Evolutionary conservation across 2,797 vertebrate genomes (phyloP), one percentile per base, ranked within the genome.

Genomic region (Karalla daura): DNA sequence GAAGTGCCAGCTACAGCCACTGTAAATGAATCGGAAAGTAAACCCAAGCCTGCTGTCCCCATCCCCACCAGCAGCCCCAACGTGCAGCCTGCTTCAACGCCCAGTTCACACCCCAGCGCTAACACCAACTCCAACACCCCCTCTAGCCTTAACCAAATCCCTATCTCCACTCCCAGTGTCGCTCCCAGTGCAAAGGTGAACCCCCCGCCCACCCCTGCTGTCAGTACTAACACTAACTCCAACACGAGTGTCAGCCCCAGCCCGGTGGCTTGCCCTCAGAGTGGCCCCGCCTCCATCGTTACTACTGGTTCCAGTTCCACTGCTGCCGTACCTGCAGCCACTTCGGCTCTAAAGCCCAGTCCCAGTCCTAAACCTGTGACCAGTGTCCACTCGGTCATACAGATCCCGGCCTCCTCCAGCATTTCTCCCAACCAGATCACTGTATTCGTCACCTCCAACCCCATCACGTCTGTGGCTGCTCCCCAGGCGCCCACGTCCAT

Each of bases 401-500:
- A 96, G 56, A 95, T 96, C 69, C 93, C 96, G 47, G 90, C 94
- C 44, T 95, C 94, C 40, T 95, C 96, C 61, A 89, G 95, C 39
- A 91, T 96, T 83, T 90, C 95, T 36, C 92, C 94, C 70, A 98
- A 92, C 84, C 97, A 97, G 78, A 98, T 99, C 80, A 98, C 97
- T 45, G 96, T 99, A 54, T 99, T 98, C 86, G 96, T 99, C 58
- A 96, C 96, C 44, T 96, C 98, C 50, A 98, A 96, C 84, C 92
- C 97, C 23, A 95, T 98, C 46, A 97, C 96, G 5, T 95, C 96
- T 53, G 91, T 96, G 70, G 86, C 96, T 12, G 91, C 95, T 37
- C 80, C 95, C 50, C 96, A 98, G 65, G 87, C 94, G 50, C 93
- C 96, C 15, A 88, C 95, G 62, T 88, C 95, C 0, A 81, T 96